Percentiles rank a stretch among this genome's conserved stretches.
Evolutionary conservation across 2,797 vertebrate genomes (phyloP).

Genomic region (Botia almorhae): DNA sequence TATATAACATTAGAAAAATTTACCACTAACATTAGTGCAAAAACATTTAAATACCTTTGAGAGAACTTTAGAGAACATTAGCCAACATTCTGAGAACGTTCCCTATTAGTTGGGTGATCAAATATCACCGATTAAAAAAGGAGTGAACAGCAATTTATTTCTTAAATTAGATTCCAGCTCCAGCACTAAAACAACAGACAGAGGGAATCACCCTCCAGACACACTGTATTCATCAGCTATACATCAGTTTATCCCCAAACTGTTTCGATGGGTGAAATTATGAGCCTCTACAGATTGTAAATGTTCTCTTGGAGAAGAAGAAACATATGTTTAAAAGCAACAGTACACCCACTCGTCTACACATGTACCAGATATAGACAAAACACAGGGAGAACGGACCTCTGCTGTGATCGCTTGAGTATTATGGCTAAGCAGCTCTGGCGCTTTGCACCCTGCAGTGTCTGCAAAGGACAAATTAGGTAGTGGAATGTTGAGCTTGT

Average conservation of each 20-base stretch:
- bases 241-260: not conserved
- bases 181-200: constrained; percentile 15
- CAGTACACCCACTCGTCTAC: constrained; percentile 39
- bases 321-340: constrained; percentile 38
- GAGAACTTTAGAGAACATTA: too few relatives aligned
- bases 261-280: not conserved
- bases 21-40: too few relatives aligned
- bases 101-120: not conserved
- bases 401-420: constrained; percentile 43
- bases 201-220: constrained; percentile 30
- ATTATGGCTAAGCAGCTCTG: constrained; percentile 58
- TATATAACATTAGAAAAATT: too few relatives aligned
- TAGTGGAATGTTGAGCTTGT: constrained; percentile 60
- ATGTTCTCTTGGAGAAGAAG: constrained; percentile 21
- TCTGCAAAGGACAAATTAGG: constrained; percentile 66
- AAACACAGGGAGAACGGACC: constrained; percentile 1
- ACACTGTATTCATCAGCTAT: not conserved
- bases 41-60: too few relatives aligned
- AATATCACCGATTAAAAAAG: constrained; percentile 21
- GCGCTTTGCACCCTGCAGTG: constrained; percentile 62
- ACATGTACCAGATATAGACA: constrained; percentile 32
- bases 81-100: too few relatives aligned
- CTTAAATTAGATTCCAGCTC: constrained; percentile 46
- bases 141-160: constrained; percentile 25
- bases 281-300: constrained; percentile 21